Conservation (phyloP, 2,113 vertebrate species). For the Osmerus mordax region DNA sequence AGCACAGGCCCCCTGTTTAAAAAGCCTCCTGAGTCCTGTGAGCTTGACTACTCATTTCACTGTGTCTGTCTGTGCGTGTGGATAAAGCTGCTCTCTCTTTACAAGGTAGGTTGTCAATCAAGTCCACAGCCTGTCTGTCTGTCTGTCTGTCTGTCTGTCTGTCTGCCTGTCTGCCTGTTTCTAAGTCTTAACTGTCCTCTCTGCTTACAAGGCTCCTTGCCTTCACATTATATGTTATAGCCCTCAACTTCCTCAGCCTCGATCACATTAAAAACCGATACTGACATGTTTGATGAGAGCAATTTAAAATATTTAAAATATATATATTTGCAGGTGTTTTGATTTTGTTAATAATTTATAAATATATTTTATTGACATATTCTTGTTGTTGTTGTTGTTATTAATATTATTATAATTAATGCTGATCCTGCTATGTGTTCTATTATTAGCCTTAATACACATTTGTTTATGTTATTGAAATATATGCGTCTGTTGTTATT, state of each 20-base stretch:
- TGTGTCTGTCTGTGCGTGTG: conserved; percentile 50
- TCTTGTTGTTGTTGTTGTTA: no score
- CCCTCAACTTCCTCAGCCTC: no score
- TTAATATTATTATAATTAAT: no score
- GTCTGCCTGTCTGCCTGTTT: background rate
- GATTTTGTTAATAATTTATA: background rate
- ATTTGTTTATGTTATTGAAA: no score
- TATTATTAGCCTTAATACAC: no score
- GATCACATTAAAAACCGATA: no score
- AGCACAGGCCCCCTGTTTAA: conserved; percentile 73
- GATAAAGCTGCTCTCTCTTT: conserved; percentile 26
- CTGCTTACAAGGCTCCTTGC: no score
- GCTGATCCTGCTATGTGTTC: no score
- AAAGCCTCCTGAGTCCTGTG: conserved; percentile 81
- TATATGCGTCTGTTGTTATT: no score
- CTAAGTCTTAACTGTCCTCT: no score
- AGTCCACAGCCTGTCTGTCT: conserved; percentile 37
- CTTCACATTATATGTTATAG: no score
- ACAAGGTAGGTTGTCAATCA: conserved; percentile 60
- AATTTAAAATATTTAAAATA: background rate
- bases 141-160: background rate
- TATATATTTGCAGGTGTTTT: background rate
- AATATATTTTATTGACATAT: background rate
- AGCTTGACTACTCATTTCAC: conserved; percentile 80
- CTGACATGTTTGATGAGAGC: background rate